Evolutionary conservation across 2,797 vertebrate species (phyloP).

Genomic region (Lates japonicus): DNA sequence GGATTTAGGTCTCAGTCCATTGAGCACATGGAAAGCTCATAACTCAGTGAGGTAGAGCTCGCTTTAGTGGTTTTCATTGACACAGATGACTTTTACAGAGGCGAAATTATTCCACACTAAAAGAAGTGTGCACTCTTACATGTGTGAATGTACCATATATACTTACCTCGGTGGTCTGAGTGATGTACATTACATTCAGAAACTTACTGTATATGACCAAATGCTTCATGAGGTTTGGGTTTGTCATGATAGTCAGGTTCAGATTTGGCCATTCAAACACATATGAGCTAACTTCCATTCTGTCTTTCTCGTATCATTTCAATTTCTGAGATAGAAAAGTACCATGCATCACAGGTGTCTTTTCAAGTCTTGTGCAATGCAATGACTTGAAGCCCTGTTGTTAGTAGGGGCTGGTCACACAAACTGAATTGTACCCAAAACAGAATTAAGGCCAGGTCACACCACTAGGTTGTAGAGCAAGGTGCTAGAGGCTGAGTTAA

Average conservation of each 20-base stretch:
- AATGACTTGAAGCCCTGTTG: not conserved
- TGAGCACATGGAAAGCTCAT: conserved; percentile 76
- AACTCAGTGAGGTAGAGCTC: conserved; percentile 59
- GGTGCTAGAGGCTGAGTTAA: not conserved
- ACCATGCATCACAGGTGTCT: conserved; percentile 6
- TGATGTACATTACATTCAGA: conserved; percentile 60
- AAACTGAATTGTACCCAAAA: not conserved
- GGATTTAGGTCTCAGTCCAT: conserved; percentile 67
- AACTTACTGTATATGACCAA: conserved; percentile 39
- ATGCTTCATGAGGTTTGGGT: conserved; percentile 29
- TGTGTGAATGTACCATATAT: conserved; percentile 62
- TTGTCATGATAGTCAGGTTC: conserved; percentile 39
- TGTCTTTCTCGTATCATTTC: conserved; percentile 18
- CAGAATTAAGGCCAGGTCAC: not conserved
- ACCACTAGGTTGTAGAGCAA: not conserved
- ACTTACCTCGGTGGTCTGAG: conserved; percentile 67
- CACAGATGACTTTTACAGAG: conserved; percentile 81
- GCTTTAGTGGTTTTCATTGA: conserved; percentile 71
- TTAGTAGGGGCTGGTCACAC: no score
- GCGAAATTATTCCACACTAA: conserved; percentile 63
- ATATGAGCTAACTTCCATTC: conserved; percentile 16
- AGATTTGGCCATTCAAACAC: conserved; percentile 28
- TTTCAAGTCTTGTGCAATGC: not conserved
- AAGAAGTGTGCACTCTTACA: conserved; percentile 48
- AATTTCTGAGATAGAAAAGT: not conserved